Conservation (phyloP, 2,888 invertebrate species). For the Drosophila pseudotalamancana region DNA sequence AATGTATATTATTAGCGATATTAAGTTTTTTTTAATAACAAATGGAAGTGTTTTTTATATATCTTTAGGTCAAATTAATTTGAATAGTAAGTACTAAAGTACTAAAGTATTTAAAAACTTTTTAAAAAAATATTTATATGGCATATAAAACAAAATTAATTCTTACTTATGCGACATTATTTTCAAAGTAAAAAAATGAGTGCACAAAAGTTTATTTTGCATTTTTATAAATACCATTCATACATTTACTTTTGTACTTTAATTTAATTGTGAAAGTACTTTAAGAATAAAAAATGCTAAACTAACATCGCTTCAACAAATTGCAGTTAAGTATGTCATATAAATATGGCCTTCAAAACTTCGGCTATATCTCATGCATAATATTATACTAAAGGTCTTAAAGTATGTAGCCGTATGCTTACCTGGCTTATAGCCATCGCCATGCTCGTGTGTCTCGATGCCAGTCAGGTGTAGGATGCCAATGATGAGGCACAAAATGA, state of each 20-base stretch:
- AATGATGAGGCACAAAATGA: constrained; percentile 69
- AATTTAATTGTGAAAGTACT: background rate
- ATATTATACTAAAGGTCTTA: background rate
- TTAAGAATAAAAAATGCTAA: background rate
- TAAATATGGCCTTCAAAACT: background rate
- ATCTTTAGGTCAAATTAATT: too few species aligned
- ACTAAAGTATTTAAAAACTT: too few species aligned
- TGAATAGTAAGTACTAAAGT: too few species aligned
- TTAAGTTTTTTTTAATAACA: background rate
- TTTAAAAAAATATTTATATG: too few species aligned
- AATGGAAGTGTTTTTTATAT: background rate
- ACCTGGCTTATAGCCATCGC: constrained; percentile 84
- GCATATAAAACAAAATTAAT: too few species aligned
- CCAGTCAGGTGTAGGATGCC: constrained; percentile 47
- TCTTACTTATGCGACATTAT: too few species aligned
- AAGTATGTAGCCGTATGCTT: constrained; percentile 33
- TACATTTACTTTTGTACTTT: too few species aligned
- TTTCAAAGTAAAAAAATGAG: too few species aligned
- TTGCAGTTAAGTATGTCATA: background rate
- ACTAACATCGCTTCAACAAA: background rate
- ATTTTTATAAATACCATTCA: too few species aligned
- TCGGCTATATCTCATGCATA: background rate
- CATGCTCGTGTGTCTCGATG: constrained; percentile 82
- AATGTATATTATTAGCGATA: background rate
- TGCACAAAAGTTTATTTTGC: too few species aligned